Evolutionary conservation across 2,113 vertebrate species (phyloP).

Genomic region (Gobio gobio): DNA sequence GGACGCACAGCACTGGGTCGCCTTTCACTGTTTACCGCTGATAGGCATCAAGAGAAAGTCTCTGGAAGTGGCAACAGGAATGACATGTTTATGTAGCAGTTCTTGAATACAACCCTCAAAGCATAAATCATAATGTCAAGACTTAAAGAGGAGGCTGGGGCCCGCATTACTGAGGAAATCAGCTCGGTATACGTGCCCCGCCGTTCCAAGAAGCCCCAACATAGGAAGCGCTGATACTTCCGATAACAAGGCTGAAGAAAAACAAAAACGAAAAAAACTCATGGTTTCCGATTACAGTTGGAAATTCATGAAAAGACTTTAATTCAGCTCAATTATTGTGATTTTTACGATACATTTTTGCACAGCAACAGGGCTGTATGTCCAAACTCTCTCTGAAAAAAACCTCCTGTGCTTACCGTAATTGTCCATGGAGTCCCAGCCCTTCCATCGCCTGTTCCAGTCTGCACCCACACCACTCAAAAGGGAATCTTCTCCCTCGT

Average conservation of each 20-base stretch:
- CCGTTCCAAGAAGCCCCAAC: slow-evolving; percentile 24
- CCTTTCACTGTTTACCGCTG: slow-evolving; percentile 47
- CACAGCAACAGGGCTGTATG: neutral
- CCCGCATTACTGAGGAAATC: slow-evolving; percentile 47
- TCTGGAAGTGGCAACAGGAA: slow-evolving; percentile 39
- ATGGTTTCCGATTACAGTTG: neutral
- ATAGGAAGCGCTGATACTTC: slow-evolving; percentile 24
- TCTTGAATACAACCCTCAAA: slow-evolving; percentile 47
- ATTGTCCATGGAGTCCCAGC: slow-evolving; percentile 80
- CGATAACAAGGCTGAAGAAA: slow-evolving; percentile 9
- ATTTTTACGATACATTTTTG: neutral
- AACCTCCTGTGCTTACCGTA: slow-evolving; percentile 73
- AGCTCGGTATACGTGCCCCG: neutral
- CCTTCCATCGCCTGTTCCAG: slow-evolving; percentile 76
- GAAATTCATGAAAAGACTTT: neutral
- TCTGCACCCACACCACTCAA: slow-evolving; percentile 77
- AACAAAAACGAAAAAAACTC: neutral
- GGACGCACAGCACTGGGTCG: slow-evolving; percentile 17
- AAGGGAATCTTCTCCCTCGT: slow-evolving; percentile 76
- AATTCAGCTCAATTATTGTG: neutral
- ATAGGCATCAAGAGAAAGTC: slow-evolving; percentile 53
- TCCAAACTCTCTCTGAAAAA: neutral
- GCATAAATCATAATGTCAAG: slow-evolving; percentile 60
- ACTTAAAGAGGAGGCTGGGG: slow-evolving; percentile 33
- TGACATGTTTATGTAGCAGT: slow-evolving; percentile 59